Evolutionary conservation across 2,888 invertebrate genomes (phyloP), one percentile per base, ranked within the genome.

Genomic region (Zelleria hepariella): DNA sequence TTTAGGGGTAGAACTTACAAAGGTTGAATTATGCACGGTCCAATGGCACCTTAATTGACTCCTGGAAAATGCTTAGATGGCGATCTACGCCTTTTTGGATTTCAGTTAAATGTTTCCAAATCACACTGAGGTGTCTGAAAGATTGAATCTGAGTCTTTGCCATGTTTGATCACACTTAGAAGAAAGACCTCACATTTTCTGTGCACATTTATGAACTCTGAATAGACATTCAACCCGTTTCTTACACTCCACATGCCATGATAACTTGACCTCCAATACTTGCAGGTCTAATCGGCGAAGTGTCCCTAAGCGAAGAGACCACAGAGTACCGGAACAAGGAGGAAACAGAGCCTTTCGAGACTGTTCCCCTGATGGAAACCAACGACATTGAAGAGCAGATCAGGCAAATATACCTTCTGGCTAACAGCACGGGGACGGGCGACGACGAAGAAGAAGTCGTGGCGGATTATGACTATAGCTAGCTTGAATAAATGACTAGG

Each of bases 211-310:
- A n/a, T 42, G 32, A 15, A 15, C 15, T 15, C 10, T 10, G 10
- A 10, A 10, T 10, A 26, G 7, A 20, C 8, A 60, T 15, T 49
- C 5, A 27, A n/a, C 24, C 8, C 49, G 20, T 2, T 49, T 49
- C 18, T 49, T 20, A 32, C 32, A 32, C 32, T n/a, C n/a, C n/a
- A n/a, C n/a, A n/a, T 32, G 7, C 7, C 1, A 42, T 42, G 2
- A 3, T 42, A 42, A 42, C 15, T 3, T 42, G 10, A 21, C 20
- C 54, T 18, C 1, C 24, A 60, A 32, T 52, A 2, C 15, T 62
- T 59, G 5, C 66, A 87, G 87, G 86, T 63, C 63, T 73, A 27
- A 78, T 68, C 8, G 86, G 85, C 2, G 77, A 81, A 58, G 75
- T 82, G 6, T 62, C 65, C 1, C 82, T 77, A 58, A 78, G 80